phyloP scores from a whole-genome alignment of 2,888 invertebrate genomes.

The Apeira syringaria region DNA sequence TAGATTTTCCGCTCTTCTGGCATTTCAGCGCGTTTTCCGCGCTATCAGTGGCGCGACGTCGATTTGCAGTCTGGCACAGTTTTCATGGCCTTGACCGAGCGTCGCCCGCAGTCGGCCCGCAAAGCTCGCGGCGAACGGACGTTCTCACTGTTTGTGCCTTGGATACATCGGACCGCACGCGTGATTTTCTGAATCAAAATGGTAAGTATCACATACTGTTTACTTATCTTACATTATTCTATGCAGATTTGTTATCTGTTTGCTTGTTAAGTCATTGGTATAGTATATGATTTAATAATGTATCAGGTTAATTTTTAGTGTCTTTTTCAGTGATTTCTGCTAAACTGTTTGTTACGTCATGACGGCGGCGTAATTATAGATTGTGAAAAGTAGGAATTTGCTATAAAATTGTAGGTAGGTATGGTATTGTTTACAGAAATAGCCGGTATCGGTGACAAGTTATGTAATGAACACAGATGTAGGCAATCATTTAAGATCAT shows the following conservation, averaged over 20 bases:
- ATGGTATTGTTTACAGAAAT: conserved; percentile 16
- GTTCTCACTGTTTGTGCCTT: conserved; percentile 29
- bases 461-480: conserved; percentile 4
- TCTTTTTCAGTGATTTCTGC: conserved; percentile 20
- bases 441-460: conserved; percentile 8
- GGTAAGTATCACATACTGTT: conserved; percentile 52
- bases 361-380: conserved; percentile 26
- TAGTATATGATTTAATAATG: no score
- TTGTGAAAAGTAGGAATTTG: conserved; percentile 8
- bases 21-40: conserved; percentile 54
- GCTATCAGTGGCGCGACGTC: conserved; percentile 48
- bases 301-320: conserved; percentile 19
- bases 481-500: background rate
- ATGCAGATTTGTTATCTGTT: no score
- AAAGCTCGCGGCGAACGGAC: conserved; percentile 49
- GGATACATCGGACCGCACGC: conserved; percentile 39
- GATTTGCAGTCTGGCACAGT: conserved; percentile 65
- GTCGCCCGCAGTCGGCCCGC: conserved; percentile 67
- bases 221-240: background rate
- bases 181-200: conserved; percentile 57
- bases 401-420: conserved; percentile 3
- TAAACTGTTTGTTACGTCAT: conserved; percentile 31
- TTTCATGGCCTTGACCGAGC: conserved; percentile 73
- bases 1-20: conserved; percentile 35
- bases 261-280: no score